Base-by-base conservation (phyloP, 2,797 vertebrate species). In the Passerculus sandwichensis region DNA sequence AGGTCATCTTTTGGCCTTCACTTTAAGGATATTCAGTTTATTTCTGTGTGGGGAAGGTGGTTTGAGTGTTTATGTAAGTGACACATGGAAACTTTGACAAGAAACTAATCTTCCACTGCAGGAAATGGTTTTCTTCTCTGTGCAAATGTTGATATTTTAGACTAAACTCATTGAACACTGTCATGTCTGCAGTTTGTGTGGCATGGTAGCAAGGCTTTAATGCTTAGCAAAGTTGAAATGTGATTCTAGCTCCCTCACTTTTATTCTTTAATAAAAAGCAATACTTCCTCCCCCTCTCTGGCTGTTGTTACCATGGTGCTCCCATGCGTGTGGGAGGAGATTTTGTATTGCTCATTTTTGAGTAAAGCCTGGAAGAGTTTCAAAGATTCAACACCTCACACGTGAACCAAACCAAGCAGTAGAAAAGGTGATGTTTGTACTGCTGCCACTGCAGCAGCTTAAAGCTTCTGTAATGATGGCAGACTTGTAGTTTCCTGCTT, bases 261-360 rank as follows among this genome's bases (percentile, higher is more conserved):
- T 56, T 88, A 50, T 54, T 93, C 59, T 80, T 91, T 89, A 75
- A 88, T 85, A 69, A 82, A 87, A 93, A 40, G 15, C 67, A 70
- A 1, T 88, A 6, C 54, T 71, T 91, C 59, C 47, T 92, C 47
- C 59, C 26, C 20, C 7, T 74, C 85, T 83, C 88, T 90, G 73
- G 30, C 62, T 86, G 72, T 78, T 71, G 93, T 96, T 94, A 53
- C 95, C 93, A 93, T 96, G 93, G 90, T 88, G 83, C 70, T 95
- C 57, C 75, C 61, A 74, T 89, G 57, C 29, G 7, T 72, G 93
- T 96, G 70, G 93, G 94, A 88, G 47, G 50, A 89, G 72, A 77
- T 88, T 88, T 71, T 83, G 54, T 83, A 27, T 88, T 89, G 82
- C 89, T 96, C 70, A 27, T 85, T 94, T 88, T 30, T 88, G 73